Evolutionary conservation across 2,888 invertebrate species (phyloP).

Genomic region (Therioaphis trifolii): DNA sequence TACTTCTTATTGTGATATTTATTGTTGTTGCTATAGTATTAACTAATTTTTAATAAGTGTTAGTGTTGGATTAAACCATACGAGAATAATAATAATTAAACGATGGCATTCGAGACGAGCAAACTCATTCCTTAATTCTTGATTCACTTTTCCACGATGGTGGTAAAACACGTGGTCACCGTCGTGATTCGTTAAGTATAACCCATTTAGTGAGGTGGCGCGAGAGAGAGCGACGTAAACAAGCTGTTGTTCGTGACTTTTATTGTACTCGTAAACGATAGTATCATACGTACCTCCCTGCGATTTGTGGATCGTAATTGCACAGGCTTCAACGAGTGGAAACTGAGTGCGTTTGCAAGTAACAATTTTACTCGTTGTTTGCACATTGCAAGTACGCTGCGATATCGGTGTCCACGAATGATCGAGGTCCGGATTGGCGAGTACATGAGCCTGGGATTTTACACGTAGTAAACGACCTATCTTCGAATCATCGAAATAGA

Average conservation of each 20-base stretch:
- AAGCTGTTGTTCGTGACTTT: no score
- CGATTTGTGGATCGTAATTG: neutral
- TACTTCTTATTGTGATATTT: no score
- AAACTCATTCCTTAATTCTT: neutral
- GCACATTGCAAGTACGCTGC: neutral
- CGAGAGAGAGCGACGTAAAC: neutral
- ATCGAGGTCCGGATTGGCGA: neutral
- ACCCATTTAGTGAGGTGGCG: neutral
- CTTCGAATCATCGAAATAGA: no score
- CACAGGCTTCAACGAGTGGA: neutral
- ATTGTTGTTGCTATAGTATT: no score
- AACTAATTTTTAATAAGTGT: no score
- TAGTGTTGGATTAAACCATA: no score
- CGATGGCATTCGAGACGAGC: constrained; percentile 2
- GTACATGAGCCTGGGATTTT: neutral
- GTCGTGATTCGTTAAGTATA: neutral
- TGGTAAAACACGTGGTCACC: neutral
- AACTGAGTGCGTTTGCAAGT: neutral
- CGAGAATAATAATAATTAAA: no score
- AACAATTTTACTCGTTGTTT: neutral
- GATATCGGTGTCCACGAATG: neutral
- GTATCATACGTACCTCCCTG: neutral
- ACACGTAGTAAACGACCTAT: neutral
- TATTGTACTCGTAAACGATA: neutral
- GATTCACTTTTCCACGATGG: neutral